phyloP scores from a whole-genome alignment of 2,888 invertebrate genomes.

The Eudemis profundana region DNA sequence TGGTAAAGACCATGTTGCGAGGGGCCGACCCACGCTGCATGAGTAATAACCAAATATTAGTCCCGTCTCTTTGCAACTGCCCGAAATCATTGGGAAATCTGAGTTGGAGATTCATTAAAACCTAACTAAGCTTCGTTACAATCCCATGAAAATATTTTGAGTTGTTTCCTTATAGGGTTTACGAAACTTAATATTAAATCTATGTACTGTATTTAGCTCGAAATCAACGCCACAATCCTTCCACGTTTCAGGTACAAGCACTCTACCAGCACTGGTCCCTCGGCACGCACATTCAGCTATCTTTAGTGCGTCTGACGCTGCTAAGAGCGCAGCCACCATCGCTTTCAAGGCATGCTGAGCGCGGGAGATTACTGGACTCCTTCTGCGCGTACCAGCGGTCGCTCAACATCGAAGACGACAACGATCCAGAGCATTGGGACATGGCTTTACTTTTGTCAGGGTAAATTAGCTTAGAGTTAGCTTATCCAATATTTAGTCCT shows the following conservation, averaged over 20 bases:
- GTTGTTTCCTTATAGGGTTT: too few species aligned
- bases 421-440: constrained; percentile 91
- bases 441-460: constrained; percentile 92
- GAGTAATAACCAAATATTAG: too few species aligned
- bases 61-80: too few species aligned
- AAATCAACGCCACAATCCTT: constrained; percentile 18
- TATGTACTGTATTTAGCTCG: background rate
- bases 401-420: constrained; percentile 88
- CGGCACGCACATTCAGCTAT: constrained; percentile 87
- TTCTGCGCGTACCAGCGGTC: constrained; percentile 90
- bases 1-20: too few species aligned
- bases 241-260: constrained; percentile 87
- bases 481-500: too few species aligned
- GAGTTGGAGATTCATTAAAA: too few species aligned
- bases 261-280: constrained; percentile 91
- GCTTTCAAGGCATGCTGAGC: constrained; percentile 87
- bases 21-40: too few species aligned
- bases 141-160: too few species aligned
- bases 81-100: too few species aligned
- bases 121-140: too few species aligned
- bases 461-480: constrained; percentile 61
- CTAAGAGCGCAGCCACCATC: constrained; percentile 87
- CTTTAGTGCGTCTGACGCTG: constrained; percentile 89
- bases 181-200: too few species aligned
- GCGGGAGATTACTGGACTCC: constrained; percentile 88